Base-by-base conservation (phyloP, 2,797 vertebrate species). In the Rhinogobio ventralis region DNA sequence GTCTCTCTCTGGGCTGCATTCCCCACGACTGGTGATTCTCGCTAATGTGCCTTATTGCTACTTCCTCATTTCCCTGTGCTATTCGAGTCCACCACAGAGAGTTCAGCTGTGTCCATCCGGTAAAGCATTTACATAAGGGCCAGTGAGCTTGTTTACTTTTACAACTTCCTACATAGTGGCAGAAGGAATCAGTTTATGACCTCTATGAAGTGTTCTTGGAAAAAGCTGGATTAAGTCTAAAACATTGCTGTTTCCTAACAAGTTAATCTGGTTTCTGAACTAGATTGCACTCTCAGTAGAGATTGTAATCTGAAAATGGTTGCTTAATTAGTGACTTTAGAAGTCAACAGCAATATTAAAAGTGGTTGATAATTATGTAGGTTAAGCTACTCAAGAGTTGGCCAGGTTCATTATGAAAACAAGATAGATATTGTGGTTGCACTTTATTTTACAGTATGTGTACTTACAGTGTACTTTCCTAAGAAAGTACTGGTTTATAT, bases 51-150 rank as follows among this genome's bases (percentile, higher is more conserved):
- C 11, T 60, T 81, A 45, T 19, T 46, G 17, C 57, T 46, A 74
- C 55, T 73, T 82, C 67, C 77, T 87, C 60, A 55, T 85, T 87
- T 72, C 62, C 73, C 45, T 80, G 15, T 33, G 11, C 68, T 60
- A 36, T 73, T 79, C 1, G 5, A 74, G 49, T 80, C 60, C 76
- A 77, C 39, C 39, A 69, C 73, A 84, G 74, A 69, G 36, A 23
- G 49, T 45, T 57, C 25, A 84, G n/a, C 55, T 83, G 81, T 72
- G 39, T 62, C 76, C 7, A 25, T 76, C 64, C 51, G 25, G 76
- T 68, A 86, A 84, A 77, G 23, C 49, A 84, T 81, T 87, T 87
- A 85, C 86, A 85, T 81, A 66, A 1, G 30, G 20, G 51, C n/a
- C 51, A 80, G 49, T 62, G 42, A 53, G 23, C 39, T 64, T 51